Evolutionary conservation across 2,113 vertebrate genomes (phyloP).

Genomic region (Ginglymostoma cirratum): DNA sequence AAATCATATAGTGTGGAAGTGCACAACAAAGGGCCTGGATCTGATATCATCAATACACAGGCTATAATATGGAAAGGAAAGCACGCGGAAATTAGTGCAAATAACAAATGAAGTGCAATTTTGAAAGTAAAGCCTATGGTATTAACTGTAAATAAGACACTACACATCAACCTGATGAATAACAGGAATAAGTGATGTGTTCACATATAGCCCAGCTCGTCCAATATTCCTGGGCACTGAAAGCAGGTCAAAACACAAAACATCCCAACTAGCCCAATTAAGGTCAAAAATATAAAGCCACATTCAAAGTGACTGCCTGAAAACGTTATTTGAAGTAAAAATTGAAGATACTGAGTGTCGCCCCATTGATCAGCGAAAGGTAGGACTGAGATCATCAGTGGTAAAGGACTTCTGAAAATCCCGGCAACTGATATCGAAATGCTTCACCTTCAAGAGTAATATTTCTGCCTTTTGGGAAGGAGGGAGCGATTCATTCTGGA

Average conservation of each 20-base stretch:
- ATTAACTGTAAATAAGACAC: neutral
- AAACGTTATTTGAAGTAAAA: neutral
- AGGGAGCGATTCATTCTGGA: no score
- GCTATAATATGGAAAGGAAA: neutral
- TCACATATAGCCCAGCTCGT: neutral
- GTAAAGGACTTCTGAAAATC: neutral
- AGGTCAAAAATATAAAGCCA: neutral
- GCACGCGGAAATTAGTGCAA: neutral
- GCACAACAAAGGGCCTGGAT: neutral
- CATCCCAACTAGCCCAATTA: neutral
- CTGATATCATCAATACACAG: neutral
- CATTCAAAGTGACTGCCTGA: neutral
- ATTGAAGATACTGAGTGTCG: neutral
- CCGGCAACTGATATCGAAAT: neutral
- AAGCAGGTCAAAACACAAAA: neutral
- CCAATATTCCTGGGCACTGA: neutral
- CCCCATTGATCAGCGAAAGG: neutral
- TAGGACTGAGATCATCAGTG: neutral
- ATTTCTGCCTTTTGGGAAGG: neutral
- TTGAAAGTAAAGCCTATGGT: neutral
- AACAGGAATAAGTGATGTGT: neutral
- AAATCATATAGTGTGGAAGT: neutral
- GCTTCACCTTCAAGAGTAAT: neutral
- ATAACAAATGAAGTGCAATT: neutral
- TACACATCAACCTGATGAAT: neutral